Conservation (phyloP, 1,140 invertebrate genomes). For the Drosophila funebris region DNA sequence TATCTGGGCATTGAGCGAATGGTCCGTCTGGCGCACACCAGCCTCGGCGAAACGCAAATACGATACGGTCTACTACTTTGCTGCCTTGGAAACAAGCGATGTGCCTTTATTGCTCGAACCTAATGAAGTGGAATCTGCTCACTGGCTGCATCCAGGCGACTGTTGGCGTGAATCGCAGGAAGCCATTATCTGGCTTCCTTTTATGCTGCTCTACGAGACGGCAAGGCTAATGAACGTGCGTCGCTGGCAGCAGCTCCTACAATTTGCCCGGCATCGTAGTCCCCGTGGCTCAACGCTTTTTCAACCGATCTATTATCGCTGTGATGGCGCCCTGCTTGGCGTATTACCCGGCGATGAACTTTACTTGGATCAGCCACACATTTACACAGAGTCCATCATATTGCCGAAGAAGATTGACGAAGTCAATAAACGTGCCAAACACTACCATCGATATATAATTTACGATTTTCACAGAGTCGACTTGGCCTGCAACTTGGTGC, state of each 20-base stretch:
- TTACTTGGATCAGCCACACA: slow-evolving; percentile 67
- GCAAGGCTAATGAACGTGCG: slow-evolving; percentile 83
- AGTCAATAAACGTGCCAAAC: slow-evolving; percentile 40
- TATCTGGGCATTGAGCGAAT: slow-evolving; percentile 91
- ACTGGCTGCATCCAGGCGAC: slow-evolving; percentile 53
- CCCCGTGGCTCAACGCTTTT: slow-evolving; percentile 80
- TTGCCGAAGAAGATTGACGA: slow-evolving; percentile 37
- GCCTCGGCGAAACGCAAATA: slow-evolving; percentile 85
- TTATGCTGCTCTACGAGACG: slow-evolving; percentile 85
- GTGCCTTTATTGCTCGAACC: slow-evolving; percentile 57
- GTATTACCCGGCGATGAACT: slow-evolving; percentile 83
- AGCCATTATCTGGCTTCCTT: slow-evolving; percentile 88
- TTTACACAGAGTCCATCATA: slow-evolving; percentile 40
- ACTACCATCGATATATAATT: slow-evolving; percentile 69
- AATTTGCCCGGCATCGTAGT: slow-evolving; percentile 55
- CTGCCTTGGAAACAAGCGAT: slow-evolving; percentile 84
- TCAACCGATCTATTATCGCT: slow-evolving; percentile 84
- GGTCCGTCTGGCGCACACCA: slow-evolving; percentile 94
- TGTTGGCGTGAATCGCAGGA: slow-evolving; percentile 84
- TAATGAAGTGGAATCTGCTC: slow-evolving; percentile 48
- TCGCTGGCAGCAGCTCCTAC: slow-evolving; percentile 80
- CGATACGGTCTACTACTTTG: slow-evolving; percentile 91
- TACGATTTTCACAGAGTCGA: slow-evolving; percentile 55
- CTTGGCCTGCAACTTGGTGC: slow-evolving; percentile 55
- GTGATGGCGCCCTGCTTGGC: slow-evolving; percentile 70